Base-by-base conservation (phyloP, 2,113 vertebrate genomes). In the Oncorhynchus kisutch region DNA sequence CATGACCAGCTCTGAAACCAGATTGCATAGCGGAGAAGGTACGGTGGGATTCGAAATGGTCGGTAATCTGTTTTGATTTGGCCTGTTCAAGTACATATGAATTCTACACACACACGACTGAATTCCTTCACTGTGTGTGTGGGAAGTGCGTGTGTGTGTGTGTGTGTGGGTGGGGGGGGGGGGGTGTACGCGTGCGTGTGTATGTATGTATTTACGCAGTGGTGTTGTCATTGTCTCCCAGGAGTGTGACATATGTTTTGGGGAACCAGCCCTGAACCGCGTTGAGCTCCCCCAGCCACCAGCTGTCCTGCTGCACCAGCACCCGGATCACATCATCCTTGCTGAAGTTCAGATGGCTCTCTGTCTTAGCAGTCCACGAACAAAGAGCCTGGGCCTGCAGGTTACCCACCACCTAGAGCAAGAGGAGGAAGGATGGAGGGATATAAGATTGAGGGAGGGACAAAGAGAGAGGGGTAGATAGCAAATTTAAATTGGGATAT, bases 301-400 rank as follows among this genome's bases (percentile, higher is more conserved):
- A 99, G 89, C 96, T 98, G 87, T 99, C 98, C 89, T 99, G 98
- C 89, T 98, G 95, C 87, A 99, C 98, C 91, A 98, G 87, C 78
- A 99, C 96, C 29, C 94, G 95, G 77, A 99, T 98, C 60, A 96
- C 84, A 22, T 99, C 96, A 3, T 97, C 96, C 88, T 98, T 99
- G 24, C 97, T 96, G 91, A 99, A 99, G 91, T 98, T 99, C 85
- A 99, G 94, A 89, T 99, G 98, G 90, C 94, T 98, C 69, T 99
- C 97, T 2, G 96, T 99, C 93, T 99, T 98, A 78, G 96, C 97
- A 13, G 97, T 97, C 97, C 97, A 99, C 13, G 96, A 98, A 80
- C 96, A 98, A 89, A 98, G 93, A 31, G 97, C 97, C 91, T 97
- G 95, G 84, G 96, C 97, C 85, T 95, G 94, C 78, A 99, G 80